Evolutionary conservation across 2,888 invertebrate species (phyloP).

Genomic region (Norana najaformis): DNA sequence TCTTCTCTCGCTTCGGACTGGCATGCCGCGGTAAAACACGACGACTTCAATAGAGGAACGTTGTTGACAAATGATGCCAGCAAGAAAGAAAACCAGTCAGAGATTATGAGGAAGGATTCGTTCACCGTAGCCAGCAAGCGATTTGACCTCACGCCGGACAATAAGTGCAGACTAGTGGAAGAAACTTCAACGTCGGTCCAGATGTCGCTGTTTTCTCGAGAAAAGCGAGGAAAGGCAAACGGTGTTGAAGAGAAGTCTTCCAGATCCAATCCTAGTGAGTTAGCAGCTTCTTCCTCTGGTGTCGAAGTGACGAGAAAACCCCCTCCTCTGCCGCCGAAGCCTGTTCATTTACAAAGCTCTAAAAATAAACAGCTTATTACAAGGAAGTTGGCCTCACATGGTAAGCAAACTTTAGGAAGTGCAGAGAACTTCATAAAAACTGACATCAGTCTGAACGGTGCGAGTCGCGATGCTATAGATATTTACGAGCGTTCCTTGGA

Average conservation of each 20-base stretch:
- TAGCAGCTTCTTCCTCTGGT: not conserved
- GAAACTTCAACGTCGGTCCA: not conserved
- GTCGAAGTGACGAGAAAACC: not conserved
- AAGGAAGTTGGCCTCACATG: not conserved
- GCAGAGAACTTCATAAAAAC: not conserved
- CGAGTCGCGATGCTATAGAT: not conserved
- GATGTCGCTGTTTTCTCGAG: not conserved
- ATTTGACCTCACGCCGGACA: not conserved
- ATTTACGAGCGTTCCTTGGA: slow-evolving; percentile 15
- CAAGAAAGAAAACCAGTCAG: not conserved
- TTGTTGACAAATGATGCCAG: not conserved
- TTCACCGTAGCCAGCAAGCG: slow-evolving; percentile 10
- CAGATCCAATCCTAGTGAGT: not conserved
- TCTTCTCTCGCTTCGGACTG: not conserved
- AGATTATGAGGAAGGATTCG: not conserved
- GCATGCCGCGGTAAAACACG: not conserved
- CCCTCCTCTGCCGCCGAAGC: not conserved
- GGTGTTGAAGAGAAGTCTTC: not conserved
- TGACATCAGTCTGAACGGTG: not conserved
- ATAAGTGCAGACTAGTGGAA: not conserved
- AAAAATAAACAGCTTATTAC: not conserved
- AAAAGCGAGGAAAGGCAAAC: not conserved
- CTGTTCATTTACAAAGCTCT: not conserved
- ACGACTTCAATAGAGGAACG: not conserved
- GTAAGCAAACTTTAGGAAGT: not conserved